Base-by-base conservation (phyloP, 2,113 vertebrate genomes). In the Ptyas mucosa region DNA sequence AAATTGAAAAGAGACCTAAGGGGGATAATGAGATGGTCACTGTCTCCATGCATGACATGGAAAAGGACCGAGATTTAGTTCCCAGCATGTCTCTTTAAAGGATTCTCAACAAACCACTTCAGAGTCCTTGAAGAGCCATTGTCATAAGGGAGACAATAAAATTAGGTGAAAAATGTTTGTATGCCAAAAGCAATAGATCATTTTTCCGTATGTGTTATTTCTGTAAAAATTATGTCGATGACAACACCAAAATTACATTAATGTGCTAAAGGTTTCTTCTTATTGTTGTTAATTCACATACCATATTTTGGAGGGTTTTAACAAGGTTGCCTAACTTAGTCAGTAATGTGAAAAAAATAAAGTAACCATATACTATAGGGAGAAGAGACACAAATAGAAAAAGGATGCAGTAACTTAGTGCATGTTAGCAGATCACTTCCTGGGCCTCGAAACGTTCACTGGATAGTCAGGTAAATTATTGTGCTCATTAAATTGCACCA, bases 401-500 rank as follows among this genome's bases (percentile, higher is more conserved):
- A 97, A 90, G 51, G 95, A 95, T 95, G 97, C 96, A 97, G 97
- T 97, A 96, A 96, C 95, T 97, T 95, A 92, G 96, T 97, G 96
- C 54, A 6, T 97, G 95, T 96, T 97, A 96, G 96, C 96, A 96
- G 97, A 96, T 97, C 97, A n/a, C 97, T 97, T 97, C 97, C 97
- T 97, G 97, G 97, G 96, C 97, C 96, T 97, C 96, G 97, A 97
- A 97, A 98, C 97, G 97, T 98, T 98, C 98, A 98, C 97, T 97
- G 97, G 97, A 64, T 98, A 96, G 97, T 98, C 97, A 97, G 96
- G 97, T 98, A 98, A 98, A 97, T 98, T 98, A 98, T 98, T 97
- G 96, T 95, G 96, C 97, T 98, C 97, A 97, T 98, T 98, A 98
- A 98, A 98, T 98, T 98, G 97, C 97, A 96, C 98, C 97, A 98